Percentiles rank a stretch among this genome's conserved stretches.
Evolutionary conservation across 2,113 vertebrate species (phyloP).

Genomic region (Phrynosoma platyrhinos): DNA sequence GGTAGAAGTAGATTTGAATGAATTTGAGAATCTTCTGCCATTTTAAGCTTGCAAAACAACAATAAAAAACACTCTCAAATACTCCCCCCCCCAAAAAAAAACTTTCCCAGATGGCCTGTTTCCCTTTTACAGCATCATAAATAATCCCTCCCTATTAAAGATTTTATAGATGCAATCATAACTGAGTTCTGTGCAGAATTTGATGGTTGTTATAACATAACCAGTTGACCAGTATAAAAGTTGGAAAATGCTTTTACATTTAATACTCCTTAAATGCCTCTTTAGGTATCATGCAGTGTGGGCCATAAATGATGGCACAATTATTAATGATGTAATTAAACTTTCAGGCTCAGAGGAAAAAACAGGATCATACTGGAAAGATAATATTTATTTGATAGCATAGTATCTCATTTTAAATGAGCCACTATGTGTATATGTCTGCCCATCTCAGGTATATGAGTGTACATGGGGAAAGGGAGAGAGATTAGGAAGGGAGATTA

Average conservation of each 20-base stretch:
- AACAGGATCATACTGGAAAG: constrained; percentile 59
- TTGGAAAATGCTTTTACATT: constrained; percentile 66
- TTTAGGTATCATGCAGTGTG: constrained; percentile 58
- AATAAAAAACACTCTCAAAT: background rate
- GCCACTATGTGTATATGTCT: constrained; percentile 22
- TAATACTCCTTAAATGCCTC: constrained; percentile 69
- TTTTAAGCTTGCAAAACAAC: background rate
- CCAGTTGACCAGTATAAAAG: constrained; percentile 62
- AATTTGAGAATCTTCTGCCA: background rate
- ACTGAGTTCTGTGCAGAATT: constrained; percentile 43
- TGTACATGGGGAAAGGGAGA: background rate
- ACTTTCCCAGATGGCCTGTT: constrained; percentile 14
- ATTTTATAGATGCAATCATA: constrained; percentile 21
- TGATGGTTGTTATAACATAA: constrained; percentile 57
- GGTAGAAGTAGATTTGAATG: background rate
- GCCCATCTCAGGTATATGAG: background rate
- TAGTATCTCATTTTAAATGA: constrained; percentile 54
- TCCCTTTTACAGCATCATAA: constrained; percentile 19
- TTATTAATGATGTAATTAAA: constrained; percentile 79
- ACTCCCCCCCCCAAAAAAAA: too few relatives aligned
- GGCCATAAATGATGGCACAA: constrained; percentile 56
- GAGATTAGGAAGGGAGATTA: too few relatives aligned
- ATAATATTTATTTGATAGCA: constrained; percentile 67
- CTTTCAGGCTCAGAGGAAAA: constrained; percentile 63
- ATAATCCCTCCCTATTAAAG: constrained; percentile 45